Evolutionary conservation across 2,888 invertebrate genomes (phyloP), one percentile per base, ranked within the genome.

Genomic region (Diplolepis rosae): DNA sequence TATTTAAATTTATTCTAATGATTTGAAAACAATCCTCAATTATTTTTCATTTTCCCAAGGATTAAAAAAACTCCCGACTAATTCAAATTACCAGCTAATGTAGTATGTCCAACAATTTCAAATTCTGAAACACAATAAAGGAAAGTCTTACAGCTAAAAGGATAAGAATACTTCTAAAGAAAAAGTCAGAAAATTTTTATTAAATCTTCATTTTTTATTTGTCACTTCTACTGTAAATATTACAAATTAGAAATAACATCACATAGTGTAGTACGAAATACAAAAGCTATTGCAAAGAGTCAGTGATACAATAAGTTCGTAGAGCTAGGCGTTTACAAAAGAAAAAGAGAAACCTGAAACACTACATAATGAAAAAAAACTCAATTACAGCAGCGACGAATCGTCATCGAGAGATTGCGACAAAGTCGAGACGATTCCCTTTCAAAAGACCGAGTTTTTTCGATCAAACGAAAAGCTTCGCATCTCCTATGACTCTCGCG

Each of bases 221-320:
- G 66, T 77, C 73, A 74, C 74, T 74, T 79, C 78, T 77, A 78
- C 74, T 77, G 79, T 76, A 81, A 79, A 80, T 80, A 83, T 84
- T 81, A 84, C 80, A 84, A 83, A 81, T 83, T 83, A 83, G 78
- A 83, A 83, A 79, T 78, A 80, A 82, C 81, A 83, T 84, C 82
- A 82, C 82, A 83, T 80, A 78, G 73, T 73, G 71, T 71, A 70
- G 74, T 80, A 79, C 78, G 78, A 77, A 79, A 79, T 80, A 79
- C 76, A 77, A 79, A 78, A 79, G 77, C 80, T 80, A 78, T 80
- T 81, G 82, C 82, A 78, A 75, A 78, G 76, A 78, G 75, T 80
- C 75, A 70, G 77, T 79, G 70, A 75, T 77, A 48, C 45, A 48
- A 48, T 48, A 45, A 15, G 15, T 45, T 45, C 45, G 45, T 45